Evolutionary conservation across 1,140 invertebrate genomes (phyloP).

Genomic region (Anoplophora glabripennis): DNA sequence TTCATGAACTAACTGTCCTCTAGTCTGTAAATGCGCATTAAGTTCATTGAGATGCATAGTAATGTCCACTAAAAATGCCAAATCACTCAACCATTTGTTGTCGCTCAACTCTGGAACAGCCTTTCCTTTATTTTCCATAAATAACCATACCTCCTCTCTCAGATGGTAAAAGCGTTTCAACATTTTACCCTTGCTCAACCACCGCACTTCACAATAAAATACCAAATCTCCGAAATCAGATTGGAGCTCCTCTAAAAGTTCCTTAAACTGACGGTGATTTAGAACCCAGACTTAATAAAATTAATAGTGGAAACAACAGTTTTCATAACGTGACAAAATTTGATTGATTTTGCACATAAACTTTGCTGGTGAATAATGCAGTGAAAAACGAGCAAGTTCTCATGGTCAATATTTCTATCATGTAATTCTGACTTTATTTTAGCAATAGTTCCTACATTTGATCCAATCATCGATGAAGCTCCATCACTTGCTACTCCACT

Average conservation of each 20-base stretch:
- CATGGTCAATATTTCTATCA: not conserved
- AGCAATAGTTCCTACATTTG: not conserved
- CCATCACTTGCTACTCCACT: not conserved
- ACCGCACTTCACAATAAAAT: not conserved
- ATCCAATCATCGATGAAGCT: not conserved
- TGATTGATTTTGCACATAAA: not conserved
- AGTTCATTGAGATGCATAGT: too few relatives aligned
- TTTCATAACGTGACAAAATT: not conserved
- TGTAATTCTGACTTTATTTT: not conserved
- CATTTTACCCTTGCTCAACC: not conserved
- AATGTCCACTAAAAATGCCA: too few relatives aligned
- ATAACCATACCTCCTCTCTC: not conserved
- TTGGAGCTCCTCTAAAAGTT: not conserved
- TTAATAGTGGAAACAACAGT: not conserved
- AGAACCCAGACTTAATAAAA: not conserved
- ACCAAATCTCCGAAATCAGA: not conserved
- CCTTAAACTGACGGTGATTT: not conserved
- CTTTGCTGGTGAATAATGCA: not conserved
- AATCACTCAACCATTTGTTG: too few relatives aligned
- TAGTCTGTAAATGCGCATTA: too few relatives aligned
- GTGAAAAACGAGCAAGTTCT: not conserved
- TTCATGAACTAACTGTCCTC: too few relatives aligned
- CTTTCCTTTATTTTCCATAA: not conserved
- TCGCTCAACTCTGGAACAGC: too few relatives aligned
- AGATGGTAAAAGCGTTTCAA: not conserved